Evolutionary conservation across 2,888 invertebrate species (phyloP).

Genomic region (Ramazzottius varieornatus): DNA sequence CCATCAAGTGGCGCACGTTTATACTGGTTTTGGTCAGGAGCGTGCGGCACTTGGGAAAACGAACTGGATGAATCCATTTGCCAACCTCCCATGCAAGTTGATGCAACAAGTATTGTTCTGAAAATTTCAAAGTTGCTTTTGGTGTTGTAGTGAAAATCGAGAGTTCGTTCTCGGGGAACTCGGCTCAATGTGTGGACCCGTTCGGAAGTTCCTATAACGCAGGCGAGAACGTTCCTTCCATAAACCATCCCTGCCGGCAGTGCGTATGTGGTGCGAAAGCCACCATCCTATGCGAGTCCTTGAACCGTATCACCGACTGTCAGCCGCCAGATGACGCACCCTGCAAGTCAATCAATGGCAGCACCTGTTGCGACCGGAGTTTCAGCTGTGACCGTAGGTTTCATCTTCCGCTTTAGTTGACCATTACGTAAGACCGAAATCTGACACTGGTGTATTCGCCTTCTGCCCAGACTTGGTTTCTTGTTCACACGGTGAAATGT

Average conservation of each 20-base stretch:
- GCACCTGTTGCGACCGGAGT: not conserved
- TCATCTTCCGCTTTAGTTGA: not conserved
- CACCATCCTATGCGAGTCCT: not conserved
- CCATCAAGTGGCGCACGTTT: too few relatives aligned
- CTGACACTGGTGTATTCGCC: too few relatives aligned
- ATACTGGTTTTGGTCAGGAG: too few relatives aligned
- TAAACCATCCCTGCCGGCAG: not conserved
- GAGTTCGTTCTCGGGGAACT: too few relatives aligned
- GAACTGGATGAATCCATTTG: too few relatives aligned
- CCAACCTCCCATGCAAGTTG: too few relatives aligned
- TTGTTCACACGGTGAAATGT: not conserved
- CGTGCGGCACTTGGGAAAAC: too few relatives aligned
- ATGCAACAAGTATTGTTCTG: too few relatives aligned
- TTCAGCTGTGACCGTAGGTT: not conserved
- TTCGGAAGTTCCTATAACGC: too few relatives aligned
- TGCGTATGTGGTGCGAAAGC: not conserved
- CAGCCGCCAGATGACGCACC: not conserved
- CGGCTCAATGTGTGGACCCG: too few relatives aligned
- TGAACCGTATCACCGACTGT: not conserved
- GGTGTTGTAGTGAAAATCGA: too few relatives aligned
- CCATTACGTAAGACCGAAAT: slow-evolving; percentile 2
- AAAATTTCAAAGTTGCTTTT: too few relatives aligned
- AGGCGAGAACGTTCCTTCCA: not conserved
- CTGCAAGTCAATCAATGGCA: not conserved
- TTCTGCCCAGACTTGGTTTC: not conserved